Percentiles rank a stretch among this genome's conserved stretches.
phyloP scores from a whole-genome alignment of 2,113 vertebrate species.

The Eubucco bourcierii region DNA sequence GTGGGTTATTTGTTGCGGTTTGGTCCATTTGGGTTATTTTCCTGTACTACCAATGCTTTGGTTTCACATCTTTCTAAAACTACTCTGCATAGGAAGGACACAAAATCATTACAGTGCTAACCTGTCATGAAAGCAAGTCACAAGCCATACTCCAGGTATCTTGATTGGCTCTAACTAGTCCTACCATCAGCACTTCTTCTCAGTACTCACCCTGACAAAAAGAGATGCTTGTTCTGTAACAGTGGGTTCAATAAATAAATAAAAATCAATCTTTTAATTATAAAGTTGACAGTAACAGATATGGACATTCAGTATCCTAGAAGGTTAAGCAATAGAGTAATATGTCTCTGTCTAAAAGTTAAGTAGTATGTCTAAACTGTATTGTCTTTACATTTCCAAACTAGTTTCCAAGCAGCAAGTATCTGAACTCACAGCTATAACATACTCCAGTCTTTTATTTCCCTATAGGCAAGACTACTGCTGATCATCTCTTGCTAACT shows the following conservation, averaged over 20 bases:
- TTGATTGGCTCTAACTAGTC: neutral
- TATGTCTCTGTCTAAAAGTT: neutral
- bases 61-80: neutral
- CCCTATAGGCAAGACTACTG: neutral
- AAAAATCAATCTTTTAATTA: neutral
- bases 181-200: neutral
- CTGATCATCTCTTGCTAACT: neutral
- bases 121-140: neutral
- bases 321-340: neutral
- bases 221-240: neutral
- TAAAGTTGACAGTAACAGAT: neutral
- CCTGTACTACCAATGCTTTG: neutral
- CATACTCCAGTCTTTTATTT: neutral
- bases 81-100: too few species aligned
- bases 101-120: neutral
- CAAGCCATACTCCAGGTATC: neutral
- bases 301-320: neutral
- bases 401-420: neutral
- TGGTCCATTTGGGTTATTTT: too few species aligned
- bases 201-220: too few species aligned
- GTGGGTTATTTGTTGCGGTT: neutral
- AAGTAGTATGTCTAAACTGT: neutral
- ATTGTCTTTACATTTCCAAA: neutral
- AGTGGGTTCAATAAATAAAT: neutral
- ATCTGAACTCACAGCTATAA: neutral